Conservation (phyloP, 2,888 invertebrate genomes). For the Magallana nippona region DNA sequence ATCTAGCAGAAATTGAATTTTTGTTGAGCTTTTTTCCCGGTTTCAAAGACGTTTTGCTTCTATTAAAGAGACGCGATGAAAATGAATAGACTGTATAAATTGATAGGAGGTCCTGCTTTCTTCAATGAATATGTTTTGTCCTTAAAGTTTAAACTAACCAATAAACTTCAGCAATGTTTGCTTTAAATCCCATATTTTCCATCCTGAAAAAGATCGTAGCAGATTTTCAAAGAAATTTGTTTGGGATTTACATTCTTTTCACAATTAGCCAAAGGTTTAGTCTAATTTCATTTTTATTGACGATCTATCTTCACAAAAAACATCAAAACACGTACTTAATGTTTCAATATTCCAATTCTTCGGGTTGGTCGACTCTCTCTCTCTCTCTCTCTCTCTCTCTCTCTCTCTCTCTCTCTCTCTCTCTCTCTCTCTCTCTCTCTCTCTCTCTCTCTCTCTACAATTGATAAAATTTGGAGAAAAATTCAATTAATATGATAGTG, state of each 20-base stretch:
- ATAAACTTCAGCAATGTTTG: conserved; percentile 21
- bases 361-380: neutral
- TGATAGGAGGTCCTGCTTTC: neutral
- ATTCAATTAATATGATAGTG: conserved; percentile 3
- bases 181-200: conserved; percentile 23
- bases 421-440: conserved; percentile 23
- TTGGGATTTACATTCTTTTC: neutral
- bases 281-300: conserved; percentile 8
- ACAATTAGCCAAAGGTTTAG: neutral
- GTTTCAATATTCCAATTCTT: too few relatives aligned
- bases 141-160: conserved; percentile 29
- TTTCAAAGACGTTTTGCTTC: conserved; percentile 32
- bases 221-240: conserved; percentile 1
- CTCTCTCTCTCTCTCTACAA: neutral
- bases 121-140: conserved; percentile 24
- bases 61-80: conserved; percentile 5
- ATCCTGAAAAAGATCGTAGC: neutral
- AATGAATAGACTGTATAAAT: neutral
- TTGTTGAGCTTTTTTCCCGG: conserved; percentile 10
- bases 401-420: conserved; percentile 41
- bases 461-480: neutral
- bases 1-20: conserved; percentile 22
- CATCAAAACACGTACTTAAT: too few relatives aligned
- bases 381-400: conserved; percentile 37
- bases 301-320: neutral